Evolutionary conservation across 1,140 invertebrate genomes (phyloP).

Genomic region (Apis laboriosa): DNA sequence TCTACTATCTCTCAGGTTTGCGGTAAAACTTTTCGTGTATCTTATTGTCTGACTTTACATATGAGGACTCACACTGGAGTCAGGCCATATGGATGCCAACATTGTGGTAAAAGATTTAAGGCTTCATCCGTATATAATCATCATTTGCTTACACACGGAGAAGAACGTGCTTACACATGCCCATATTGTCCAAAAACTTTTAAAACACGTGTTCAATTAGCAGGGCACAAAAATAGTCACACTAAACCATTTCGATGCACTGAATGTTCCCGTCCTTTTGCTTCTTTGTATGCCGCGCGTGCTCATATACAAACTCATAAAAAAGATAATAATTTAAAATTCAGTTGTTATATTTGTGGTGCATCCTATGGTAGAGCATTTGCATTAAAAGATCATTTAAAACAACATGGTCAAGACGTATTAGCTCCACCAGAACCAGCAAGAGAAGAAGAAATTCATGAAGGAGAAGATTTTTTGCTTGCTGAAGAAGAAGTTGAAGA

Average conservation of each 20-base stretch:
- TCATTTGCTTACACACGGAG: slow-evolving; percentile 86
- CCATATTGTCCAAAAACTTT: slow-evolving; percentile 88
- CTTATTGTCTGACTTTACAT: slow-evolving; percentile 89
- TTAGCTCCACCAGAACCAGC: slow-evolving; percentile 72
- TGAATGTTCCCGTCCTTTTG: slow-evolving; percentile 86
- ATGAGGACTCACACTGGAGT: slow-evolving; percentile 89
- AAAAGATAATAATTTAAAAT: slow-evolving; percentile 86
- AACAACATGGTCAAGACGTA: slow-evolving; percentile 81
- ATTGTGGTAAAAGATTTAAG: slow-evolving; percentile 89
- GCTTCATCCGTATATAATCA: slow-evolving; percentile 88
- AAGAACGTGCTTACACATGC: slow-evolving; percentile 86
- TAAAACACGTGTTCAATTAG: slow-evolving; percentile 88
- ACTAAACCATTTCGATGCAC: slow-evolving; percentile 88
- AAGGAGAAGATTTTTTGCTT: slow-evolving; percentile 68
- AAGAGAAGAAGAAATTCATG: slow-evolving; percentile 75
- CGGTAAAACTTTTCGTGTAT: slow-evolving; percentile 89
- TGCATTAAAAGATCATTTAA: slow-evolving; percentile 87
- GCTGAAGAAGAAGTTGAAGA: slow-evolving; percentile 70
- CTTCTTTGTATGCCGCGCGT: slow-evolving; percentile 87
- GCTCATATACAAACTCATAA: slow-evolving; percentile 87
- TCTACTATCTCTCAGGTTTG: slow-evolving; percentile 81
- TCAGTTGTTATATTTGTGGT: slow-evolving; percentile 86
- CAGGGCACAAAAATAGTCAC: slow-evolving; percentile 89
- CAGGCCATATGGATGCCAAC: slow-evolving; percentile 86
- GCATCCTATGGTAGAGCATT: slow-evolving; percentile 87